Conservation (phyloP, 2,888 invertebrate species). For the Hemithea aestivaria region DNA sequence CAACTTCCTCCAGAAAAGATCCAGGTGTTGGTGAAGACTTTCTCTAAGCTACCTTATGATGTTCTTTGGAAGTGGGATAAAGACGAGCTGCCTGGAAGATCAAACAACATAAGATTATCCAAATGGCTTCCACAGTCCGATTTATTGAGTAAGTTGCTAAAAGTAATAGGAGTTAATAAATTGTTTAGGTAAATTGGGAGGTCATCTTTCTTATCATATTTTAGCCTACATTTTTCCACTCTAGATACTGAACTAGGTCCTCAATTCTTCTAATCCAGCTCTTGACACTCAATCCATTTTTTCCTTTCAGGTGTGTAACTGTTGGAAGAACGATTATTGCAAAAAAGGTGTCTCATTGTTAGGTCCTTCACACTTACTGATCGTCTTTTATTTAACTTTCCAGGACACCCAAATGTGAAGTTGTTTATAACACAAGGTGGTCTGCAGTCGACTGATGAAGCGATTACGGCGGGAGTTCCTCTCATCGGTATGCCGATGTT, state of each 20-base stretch:
- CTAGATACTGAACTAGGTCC: too few relatives aligned
- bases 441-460: conserved; percentile 33
- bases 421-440: conserved; percentile 35
- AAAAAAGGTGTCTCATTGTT: too few relatives aligned
- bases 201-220: too few relatives aligned
- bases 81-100: conserved; percentile 43
- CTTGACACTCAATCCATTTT: too few relatives aligned
- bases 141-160: conserved; percentile 43
- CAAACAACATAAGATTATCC: conserved; percentile 52
- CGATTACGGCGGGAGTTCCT: conserved; percentile 42
- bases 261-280: too few relatives aligned
- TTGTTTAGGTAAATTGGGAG: too few relatives aligned
- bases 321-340: too few relatives aligned
- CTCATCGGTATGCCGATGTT: conserved; percentile 48
- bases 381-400: conserved; percentile 9
- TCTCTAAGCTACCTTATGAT: conserved; percentile 57
- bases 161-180: too few relatives aligned
- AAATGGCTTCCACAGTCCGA: conserved; percentile 69
- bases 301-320: too few relatives aligned
- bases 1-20: conserved; percentile 43
- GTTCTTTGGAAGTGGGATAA: conserved; percentile 66
- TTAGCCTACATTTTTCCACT: too few relatives aligned
- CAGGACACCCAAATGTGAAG: conserved; percentile 32
- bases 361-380: too few relatives aligned
- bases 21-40: conserved; percentile 41